Evolutionary conservation across 1,140 invertebrate species (phyloP).

Genomic region (Harlomillsia oculata): DNA sequence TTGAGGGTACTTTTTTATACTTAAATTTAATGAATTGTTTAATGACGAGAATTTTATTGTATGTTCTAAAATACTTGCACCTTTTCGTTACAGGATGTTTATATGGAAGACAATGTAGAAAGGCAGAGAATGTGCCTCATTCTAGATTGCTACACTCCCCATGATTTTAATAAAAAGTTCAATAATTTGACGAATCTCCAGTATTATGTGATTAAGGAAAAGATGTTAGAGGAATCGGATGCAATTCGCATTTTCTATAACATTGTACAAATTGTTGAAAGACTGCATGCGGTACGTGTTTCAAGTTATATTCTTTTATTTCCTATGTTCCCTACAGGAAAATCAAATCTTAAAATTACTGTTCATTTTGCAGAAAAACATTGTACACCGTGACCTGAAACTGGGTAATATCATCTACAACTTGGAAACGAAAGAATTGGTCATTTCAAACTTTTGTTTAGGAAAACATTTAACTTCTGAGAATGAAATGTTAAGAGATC

Average conservation of each 20-base stretch:
- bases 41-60: background rate
- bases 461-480: constrained; percentile 67
- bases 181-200: constrained; percentile 64
- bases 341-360: background rate
- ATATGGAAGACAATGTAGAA: constrained; percentile 53
- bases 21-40: background rate
- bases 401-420: constrained; percentile 70
- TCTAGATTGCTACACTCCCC: constrained; percentile 62
- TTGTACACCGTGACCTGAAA: constrained; percentile 73
- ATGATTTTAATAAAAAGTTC: constrained; percentile 61
- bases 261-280: constrained; percentile 62
- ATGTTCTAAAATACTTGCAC: background rate
- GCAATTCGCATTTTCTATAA: constrained; percentile 66
- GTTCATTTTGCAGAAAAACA: constrained; percentile 52
- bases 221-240: constrained; percentile 65
- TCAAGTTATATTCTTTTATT: background rate
- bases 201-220: constrained; percentile 71
- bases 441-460: constrained; percentile 71
- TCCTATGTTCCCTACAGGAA: background rate
- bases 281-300: constrained; percentile 56
- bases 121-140: constrained; percentile 58
- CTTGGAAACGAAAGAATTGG: constrained; percentile 56
- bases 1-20: constrained; percentile 54
- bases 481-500: constrained; percentile 63
- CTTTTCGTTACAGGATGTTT: constrained; percentile 50